Conservation (phyloP, 2,888 invertebrate genomes). For the Subacronicta megacephala region DNA sequence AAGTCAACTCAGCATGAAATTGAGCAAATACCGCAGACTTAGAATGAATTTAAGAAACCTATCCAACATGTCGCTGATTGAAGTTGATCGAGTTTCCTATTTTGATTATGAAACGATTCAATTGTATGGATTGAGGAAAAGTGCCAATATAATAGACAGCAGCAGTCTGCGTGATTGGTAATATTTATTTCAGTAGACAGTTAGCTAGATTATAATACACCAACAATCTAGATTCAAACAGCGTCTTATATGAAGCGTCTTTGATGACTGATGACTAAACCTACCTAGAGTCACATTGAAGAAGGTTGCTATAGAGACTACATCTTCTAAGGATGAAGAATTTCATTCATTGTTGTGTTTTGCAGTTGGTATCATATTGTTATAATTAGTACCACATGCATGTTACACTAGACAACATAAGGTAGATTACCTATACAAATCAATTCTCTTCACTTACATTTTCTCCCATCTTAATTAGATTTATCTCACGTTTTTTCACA, state of each 20-base stretch:
- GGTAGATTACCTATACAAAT: too few relatives aligned
- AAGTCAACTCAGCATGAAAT: conserved; percentile 67
- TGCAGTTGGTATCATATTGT: too few relatives aligned
- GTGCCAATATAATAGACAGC: not conserved
- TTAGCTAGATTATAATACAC: too few relatives aligned
- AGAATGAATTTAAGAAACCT: conserved; percentile 46
- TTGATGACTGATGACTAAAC: too few relatives aligned
- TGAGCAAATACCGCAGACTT: conserved; percentile 56
- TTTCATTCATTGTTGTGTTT: too few relatives aligned
- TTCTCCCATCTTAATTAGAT: not conserved
- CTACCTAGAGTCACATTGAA: too few relatives aligned
- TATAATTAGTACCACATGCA: too few relatives aligned
- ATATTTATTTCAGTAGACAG: not conserved
- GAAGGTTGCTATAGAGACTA: too few relatives aligned
- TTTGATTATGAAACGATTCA: conserved; percentile 28
- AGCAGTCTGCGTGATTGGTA: not conserved
- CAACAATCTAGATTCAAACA: too few relatives aligned
- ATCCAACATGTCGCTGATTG: conserved; percentile 28
- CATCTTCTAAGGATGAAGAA: too few relatives aligned
- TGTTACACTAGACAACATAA: too few relatives aligned
- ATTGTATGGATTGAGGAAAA: conserved; percentile 20
- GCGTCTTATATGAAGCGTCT: too few relatives aligned
- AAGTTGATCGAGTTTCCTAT: conserved; percentile 2
- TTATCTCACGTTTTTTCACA: not conserved
- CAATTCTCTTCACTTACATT: not conserved